These are phyloP conservation scores for Ciconia boyciana DNA, from an alignment of 2,113 vertebrate species.

Conservation along the genomic window DNA sequence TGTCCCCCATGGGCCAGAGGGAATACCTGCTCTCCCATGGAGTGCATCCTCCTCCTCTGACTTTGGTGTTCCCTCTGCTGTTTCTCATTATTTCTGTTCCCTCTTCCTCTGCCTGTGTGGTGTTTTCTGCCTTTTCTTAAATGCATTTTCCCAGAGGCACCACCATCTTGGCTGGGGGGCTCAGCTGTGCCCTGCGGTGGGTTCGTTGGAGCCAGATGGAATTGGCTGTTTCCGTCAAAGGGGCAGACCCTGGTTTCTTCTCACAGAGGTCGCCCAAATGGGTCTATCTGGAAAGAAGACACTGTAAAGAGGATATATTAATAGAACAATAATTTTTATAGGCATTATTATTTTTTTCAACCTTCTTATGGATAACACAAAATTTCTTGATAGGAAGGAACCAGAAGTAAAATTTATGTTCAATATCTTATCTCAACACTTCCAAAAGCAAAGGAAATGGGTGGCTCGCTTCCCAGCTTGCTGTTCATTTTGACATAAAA, in stretches of 20 bases:
- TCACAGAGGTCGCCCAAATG: background rate
- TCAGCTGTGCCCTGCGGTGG: background rate
- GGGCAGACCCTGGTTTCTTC: background rate
- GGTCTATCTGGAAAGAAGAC: background rate
- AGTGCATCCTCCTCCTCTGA: background rate
- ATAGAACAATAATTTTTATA: background rate
- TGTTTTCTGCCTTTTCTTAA: background rate
- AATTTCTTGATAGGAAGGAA: background rate
- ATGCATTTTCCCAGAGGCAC: background rate
- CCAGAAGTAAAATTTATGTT: background rate
- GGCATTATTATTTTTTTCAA: background rate
- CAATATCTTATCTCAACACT: background rate
- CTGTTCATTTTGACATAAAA: background rate
- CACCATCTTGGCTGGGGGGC: too few relatives aligned
- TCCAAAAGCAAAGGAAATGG: background rate
- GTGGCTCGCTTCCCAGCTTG: background rate
- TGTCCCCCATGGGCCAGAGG: background rate
- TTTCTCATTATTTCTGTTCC: background rate
- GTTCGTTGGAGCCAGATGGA: fast-evolving
- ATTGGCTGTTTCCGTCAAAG: background rate
- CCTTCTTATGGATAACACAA: background rate
- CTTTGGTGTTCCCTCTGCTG: background rate
- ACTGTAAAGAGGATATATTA: background rate
- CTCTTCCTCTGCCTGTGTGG: background rate
- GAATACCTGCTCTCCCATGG: background rate